Base-by-base conservation (phyloP, 2,888 invertebrate genomes). In the Argyra leucocephala region DNA sequence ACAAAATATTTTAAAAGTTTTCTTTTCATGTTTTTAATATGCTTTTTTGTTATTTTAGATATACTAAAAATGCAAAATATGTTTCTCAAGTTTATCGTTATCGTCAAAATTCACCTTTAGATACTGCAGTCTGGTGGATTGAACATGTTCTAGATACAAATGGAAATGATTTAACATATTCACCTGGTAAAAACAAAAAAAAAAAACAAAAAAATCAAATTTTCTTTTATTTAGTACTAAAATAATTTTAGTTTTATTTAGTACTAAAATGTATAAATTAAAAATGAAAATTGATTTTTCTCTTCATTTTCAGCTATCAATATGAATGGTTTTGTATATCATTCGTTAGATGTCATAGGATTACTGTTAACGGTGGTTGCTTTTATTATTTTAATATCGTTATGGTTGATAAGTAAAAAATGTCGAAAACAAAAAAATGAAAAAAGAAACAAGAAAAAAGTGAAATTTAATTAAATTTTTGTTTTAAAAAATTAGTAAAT, bases 61-160 rank as follows among this genome's bases (percentile, higher is more conserved):
- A 73, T 67, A 62, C 70, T 1, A 63, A 66, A 10, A 72, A 78
- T 22, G 82, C 83, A 1, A 76, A 76, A 65, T 71, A 77, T 26
- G 74, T 84, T 1, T 83, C 85, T 0, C 76, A 79, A 66, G 72
- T 82, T 23, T 85, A 84, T 79, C 82, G 83, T 66, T 81, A 83
- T 69, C 82, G 85, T 0, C 79, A 82, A 48, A 79, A 81, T 71
- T 78, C 82, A 5, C 82, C 85, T 1, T 68, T 84, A 62, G 82
- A 84, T 66, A 81, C 79, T 26, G 84, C 85, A 66, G 77, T 84
- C 72, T 85, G 85, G 76, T 84, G 84, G 81, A 81, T 82, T 18
- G 85, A 85, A 70, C 83, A 84, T 71, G 81, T 84, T 68, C 78
- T 84, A 36, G 73, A 74, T 36, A 74, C 76, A 3, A 74, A 76